Conservation (phyloP, 2,888 invertebrate species). For the Perithous albicinctus region DNA sequence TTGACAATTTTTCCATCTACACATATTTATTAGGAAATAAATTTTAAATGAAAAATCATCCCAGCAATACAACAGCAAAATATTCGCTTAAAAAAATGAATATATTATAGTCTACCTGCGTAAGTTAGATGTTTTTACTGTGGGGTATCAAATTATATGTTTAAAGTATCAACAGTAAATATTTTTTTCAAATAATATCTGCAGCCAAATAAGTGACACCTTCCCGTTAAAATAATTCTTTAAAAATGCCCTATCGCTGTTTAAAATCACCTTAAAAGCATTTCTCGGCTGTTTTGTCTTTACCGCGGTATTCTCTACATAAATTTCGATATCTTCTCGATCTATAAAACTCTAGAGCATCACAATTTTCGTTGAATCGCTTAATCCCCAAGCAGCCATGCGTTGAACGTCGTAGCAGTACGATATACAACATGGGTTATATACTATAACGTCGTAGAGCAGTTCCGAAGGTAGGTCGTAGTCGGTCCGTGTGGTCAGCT, state of each 20-base stretch:
- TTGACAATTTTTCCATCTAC: neutral
- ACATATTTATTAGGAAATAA: neutral
- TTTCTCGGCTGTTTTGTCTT: neutral
- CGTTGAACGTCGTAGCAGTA: constrained; percentile 4
- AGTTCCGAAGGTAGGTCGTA: constrained; percentile 23
- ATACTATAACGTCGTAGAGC: constrained; percentile 15
- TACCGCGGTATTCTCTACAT: neutral
- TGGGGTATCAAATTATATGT: no score
- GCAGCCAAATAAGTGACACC: no score
- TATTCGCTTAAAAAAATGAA: no score
- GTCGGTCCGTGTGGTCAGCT: constrained; percentile 44
- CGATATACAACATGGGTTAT: constrained; percentile 3
- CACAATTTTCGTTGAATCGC: constrained; percentile 43
- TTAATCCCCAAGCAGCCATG: constrained; percentile 14
- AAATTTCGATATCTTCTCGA: constrained; percentile 9
- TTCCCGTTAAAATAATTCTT: neutral
- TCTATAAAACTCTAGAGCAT: constrained; percentile 38
- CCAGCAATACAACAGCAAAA: no score
- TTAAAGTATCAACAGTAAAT: no score
- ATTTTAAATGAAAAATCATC: no score
- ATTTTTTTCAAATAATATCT: no score
- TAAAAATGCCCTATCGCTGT: neutral
- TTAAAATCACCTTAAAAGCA: neutral
- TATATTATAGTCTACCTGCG: no score
- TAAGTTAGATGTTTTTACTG: no score